Percentiles rank a stretch among this genome's conserved stretches.
phyloP scores from a whole-genome alignment of 2,888 invertebrate genomes.

The Proisotoma minuta region DNA sequence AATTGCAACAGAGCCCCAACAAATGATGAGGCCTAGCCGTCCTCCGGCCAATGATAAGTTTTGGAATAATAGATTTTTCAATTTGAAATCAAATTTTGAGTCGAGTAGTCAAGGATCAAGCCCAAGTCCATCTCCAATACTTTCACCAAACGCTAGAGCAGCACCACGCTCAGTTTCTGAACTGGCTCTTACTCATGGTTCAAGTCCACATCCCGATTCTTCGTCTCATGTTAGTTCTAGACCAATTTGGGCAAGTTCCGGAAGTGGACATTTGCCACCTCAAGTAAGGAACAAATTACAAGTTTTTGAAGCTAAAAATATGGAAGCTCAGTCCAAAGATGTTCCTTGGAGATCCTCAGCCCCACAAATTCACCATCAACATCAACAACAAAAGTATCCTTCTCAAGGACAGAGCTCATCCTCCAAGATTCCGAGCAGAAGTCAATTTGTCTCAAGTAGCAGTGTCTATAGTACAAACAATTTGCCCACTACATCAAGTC shows the following conservation, averaged over 20 bases:
- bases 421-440: neutral
- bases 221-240: slow-evolving; percentile 22
- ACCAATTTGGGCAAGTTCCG: slow-evolving; percentile 38
- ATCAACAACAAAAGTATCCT: neutral
- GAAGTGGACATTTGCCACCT: slow-evolving; percentile 37
- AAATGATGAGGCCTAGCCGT: slow-evolving; percentile 49
- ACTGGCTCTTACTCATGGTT: slow-evolving; percentile 28
- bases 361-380: neutral
- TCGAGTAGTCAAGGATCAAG: slow-evolving; percentile 46
- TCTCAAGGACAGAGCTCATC: neutral
- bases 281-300: slow-evolving; percentile 45
- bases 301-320: slow-evolving; percentile 40
- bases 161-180: slow-evolving; percentile 36
- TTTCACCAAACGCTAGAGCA: slow-evolving; percentile 23
- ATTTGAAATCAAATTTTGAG: slow-evolving; percentile 77
- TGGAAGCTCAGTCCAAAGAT: slow-evolving; percentile 12
- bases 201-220: neutral
- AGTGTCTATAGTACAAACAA: slow-evolving; percentile 10
- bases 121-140: slow-evolving; percentile 43
- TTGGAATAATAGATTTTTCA: slow-evolving; percentile 78
- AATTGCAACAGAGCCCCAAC: neutral
- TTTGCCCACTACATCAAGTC: neutral
- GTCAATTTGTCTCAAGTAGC: slow-evolving; percentile 7
- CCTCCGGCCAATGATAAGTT: slow-evolving; percentile 56
- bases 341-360: slow-evolving; percentile 27